These are phyloP conservation scores for Dasypus novemcinctus DNA, from an alignment of 2,113 vertebrate species.

Conservation along the genomic window DNA sequence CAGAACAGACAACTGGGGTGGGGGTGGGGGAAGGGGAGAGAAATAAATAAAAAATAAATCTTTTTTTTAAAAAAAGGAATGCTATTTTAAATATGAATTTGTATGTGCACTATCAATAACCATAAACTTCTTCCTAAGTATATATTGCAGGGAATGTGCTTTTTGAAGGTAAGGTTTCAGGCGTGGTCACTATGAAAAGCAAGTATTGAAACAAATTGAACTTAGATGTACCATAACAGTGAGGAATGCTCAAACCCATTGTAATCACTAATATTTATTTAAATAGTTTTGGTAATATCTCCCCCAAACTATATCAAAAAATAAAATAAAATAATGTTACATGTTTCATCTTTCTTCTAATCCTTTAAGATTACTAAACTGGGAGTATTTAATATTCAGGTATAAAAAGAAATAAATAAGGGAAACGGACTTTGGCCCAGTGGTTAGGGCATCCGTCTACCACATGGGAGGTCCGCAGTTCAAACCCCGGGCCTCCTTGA, in stretches of 20 bases:
- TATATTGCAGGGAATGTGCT: neutral
- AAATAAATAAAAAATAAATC: no score
- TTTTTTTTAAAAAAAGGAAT: no score
- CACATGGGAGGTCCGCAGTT: no score
- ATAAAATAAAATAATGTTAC: neutral
- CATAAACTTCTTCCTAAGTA: neutral
- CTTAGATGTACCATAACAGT: neutral
- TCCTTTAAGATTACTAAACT: neutral
- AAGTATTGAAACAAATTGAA: slow-evolving; percentile 39
- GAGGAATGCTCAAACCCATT: neutral
- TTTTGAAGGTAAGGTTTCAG: slow-evolving; percentile 35
- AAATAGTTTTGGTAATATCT: slow-evolving; percentile 9
- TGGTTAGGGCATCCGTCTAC: no score
- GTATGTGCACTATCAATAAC: neutral
- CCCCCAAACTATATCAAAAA: neutral
- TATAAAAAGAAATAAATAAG: neutral
- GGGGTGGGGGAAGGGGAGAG: no score
- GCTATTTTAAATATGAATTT: slow-evolving; percentile 32
- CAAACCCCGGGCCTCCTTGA: no score
- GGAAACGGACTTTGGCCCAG: no score
- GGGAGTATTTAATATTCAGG: neutral
- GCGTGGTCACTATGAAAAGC: slow-evolving; percentile 15
- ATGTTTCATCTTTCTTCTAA: neutral
- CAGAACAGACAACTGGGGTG: no score
- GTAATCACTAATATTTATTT: neutral